phyloP scores from a whole-genome alignment of 2,113 vertebrate genomes.

The Microtus richardsoni region DNA sequence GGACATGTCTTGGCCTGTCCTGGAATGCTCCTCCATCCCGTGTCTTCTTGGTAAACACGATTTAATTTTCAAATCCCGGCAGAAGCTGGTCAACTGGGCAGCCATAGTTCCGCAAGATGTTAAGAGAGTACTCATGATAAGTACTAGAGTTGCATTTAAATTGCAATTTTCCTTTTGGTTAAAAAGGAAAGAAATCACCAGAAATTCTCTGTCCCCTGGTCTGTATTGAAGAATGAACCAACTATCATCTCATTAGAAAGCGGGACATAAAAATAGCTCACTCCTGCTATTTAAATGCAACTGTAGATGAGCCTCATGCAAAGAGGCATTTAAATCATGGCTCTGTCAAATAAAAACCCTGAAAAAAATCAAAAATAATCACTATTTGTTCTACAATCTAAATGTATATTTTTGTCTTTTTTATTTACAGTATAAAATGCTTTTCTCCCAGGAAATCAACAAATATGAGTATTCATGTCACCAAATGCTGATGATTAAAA shows the following conservation, averaged over 20 bases:
- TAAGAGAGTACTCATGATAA: background rate
- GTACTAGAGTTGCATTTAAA: slow-evolving; percentile 49
- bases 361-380: slow-evolving; percentile 78
- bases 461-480: slow-evolving; percentile 93
- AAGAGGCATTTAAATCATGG: slow-evolving; percentile 28
- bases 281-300: slow-evolving; percentile 15
- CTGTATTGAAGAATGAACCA: slow-evolving; percentile 14
- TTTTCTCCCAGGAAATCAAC: slow-evolving; percentile 90
- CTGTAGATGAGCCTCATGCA: background rate
- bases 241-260: slow-evolving; percentile 40
- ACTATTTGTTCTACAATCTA: slow-evolving; percentile 84
- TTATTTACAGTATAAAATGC: slow-evolving; percentile 90
- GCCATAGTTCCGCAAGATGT: background rate
- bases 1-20: background rate
- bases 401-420: slow-evolving; percentile 88
- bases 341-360: slow-evolving; percentile 75
- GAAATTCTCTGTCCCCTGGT: background rate
- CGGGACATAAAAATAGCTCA: background rate
- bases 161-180: slow-evolving; percentile 20
- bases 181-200: slow-evolving; percentile 39
- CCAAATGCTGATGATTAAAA: slow-evolving; percentile 92
- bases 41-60: background rate
- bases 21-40: background rate
- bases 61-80: slow-evolving; percentile 16
- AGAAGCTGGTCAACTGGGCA: slow-evolving; percentile 16